Percentiles rank a stretch among this genome's conserved stretches.
phyloP scores from a whole-genome alignment of 2,113 vertebrate species.

The Scomber scombrus region DNA sequence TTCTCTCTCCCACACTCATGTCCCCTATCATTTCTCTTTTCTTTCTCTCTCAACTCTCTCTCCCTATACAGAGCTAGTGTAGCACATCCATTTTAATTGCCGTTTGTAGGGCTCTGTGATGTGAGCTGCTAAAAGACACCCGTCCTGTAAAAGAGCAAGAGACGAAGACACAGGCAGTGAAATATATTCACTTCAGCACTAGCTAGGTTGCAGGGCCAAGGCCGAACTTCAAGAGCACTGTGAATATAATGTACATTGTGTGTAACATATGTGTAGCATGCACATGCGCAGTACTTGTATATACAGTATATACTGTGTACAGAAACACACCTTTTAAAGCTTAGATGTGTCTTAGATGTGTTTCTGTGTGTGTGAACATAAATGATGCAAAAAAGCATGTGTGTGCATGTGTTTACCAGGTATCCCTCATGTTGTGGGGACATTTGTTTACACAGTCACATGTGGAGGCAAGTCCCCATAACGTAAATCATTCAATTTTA shows the following conservation, averaged over 20 bases:
- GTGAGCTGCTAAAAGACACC: slow-evolving; percentile 77
- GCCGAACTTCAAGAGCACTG: slow-evolving; percentile 56
- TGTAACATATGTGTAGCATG: slow-evolving; percentile 25
- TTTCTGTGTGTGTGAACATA: slow-evolving; percentile 9
- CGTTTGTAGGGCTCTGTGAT: slow-evolving; percentile 82
- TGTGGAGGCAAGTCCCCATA: too few relatives aligned
- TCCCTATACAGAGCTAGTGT: slow-evolving; percentile 70
- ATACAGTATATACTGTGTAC: too few relatives aligned
- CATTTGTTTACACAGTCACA: too few relatives aligned
- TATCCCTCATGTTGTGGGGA: too few relatives aligned
- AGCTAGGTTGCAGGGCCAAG: slow-evolving; percentile 47
- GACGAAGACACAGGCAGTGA: slow-evolving; percentile 54
- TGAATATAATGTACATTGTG: not conserved
- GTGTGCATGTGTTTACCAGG: not conserved
- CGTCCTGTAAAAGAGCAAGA: slow-evolving; percentile 64
- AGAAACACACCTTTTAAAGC: not conserved
- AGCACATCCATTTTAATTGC: slow-evolving; percentile 85
- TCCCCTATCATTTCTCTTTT: slow-evolving; percentile 63
- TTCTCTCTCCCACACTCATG: slow-evolving; percentile 69
- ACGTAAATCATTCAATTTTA: too few relatives aligned
- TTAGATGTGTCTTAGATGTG: slow-evolving; percentile 9
- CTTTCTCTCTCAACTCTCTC: slow-evolving; percentile 67
- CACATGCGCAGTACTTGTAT: slow-evolving; percentile 4
- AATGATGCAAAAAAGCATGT: slow-evolving; percentile 8
- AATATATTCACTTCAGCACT: slow-evolving; percentile 54